Evolutionary conservation across 92 coral and sea anemone species (phyloP).

Genomic region (Meandrina meandrites): DNA sequence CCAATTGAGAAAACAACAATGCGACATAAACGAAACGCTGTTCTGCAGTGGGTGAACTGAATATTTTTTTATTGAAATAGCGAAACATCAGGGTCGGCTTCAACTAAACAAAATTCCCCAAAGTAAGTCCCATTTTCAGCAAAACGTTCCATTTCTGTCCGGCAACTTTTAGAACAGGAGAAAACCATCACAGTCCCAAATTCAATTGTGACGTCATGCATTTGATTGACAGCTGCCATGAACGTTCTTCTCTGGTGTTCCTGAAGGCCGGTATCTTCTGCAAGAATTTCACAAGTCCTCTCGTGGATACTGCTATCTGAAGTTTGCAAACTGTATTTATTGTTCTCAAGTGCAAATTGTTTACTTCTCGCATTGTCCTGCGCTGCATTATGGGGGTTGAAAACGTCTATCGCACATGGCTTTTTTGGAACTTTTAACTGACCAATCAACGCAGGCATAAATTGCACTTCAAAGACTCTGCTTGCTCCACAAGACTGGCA

Average conservation of each 20-base stretch:
- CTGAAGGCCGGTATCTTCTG: not conserved
- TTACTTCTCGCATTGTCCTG: not conserved
- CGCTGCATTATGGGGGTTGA: not conserved
- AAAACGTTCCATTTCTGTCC: constrained; percentile 52
- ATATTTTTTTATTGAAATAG: constrained; percentile 48
- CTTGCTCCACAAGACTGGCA: constrained; percentile 79
- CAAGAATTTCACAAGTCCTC: not conserved
- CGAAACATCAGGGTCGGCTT: constrained; percentile 81
- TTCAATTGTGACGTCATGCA: constrained; percentile 55
- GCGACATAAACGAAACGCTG: no score
- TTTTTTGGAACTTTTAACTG: constrained; percentile 38
- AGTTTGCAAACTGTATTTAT: not conserved
- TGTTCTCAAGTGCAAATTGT: not conserved
- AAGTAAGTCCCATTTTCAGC: constrained; percentile 8
- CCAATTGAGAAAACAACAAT: no score
- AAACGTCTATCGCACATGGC: not conserved
- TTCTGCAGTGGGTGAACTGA: not conserved
- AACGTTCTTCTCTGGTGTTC: constrained; percentile 11
- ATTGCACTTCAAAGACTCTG: constrained; percentile 88
- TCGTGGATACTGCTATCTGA: not conserved
- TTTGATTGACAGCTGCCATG: constrained; percentile 36
- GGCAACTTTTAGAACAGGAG: constrained; percentile 81
- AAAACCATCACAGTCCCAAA: constrained; percentile 91
- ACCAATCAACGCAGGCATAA: constrained; percentile 88
- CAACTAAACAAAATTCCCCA: constrained; percentile 74